These are phyloP conservation scores for Oscheius sp. DNA, from an alignment of 2,888 invertebrate species.

Conservation along the genomic window DNA sequence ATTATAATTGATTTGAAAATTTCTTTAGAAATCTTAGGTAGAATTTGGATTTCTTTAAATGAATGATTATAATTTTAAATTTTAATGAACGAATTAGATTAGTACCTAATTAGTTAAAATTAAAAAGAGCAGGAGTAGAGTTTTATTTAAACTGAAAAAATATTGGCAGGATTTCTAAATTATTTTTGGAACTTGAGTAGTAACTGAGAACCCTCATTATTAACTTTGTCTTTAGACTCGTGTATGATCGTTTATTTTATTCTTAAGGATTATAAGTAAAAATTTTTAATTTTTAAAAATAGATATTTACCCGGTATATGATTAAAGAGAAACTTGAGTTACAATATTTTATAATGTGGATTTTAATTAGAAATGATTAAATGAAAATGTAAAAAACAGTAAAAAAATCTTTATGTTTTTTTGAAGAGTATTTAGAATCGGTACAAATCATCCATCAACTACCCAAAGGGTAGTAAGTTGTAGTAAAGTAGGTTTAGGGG, in stretches of 20 bases:
- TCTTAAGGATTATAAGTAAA: conserved; percentile 58
- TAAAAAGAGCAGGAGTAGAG: conserved; percentile 62
- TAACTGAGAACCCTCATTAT: conserved; percentile 62
- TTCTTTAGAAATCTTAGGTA: conserved; percentile 44
- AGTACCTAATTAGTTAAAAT: conserved; percentile 60
- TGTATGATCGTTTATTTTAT: conserved; percentile 64
- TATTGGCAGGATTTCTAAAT: conserved; percentile 62
- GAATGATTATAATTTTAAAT: conserved; percentile 49
- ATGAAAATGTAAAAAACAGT: conserved; percentile 62
- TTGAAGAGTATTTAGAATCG: conserved; percentile 59
- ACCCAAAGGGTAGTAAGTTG: conserved; percentile 64
- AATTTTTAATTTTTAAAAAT: conserved; percentile 57
- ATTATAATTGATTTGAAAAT: conserved; percentile 38
- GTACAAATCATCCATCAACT: conserved; percentile 67
- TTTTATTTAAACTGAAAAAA: conserved; percentile 63
- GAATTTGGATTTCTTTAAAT: conserved; percentile 44
- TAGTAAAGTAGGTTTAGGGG: conserved; percentile 65
- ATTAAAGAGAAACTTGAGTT: conserved; percentile 53
- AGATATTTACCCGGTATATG: conserved; percentile 63
- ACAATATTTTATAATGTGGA: conserved; percentile 56
- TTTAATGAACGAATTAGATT: conserved; percentile 58
- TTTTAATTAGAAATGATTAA: conserved; percentile 38
- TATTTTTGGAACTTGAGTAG: conserved; percentile 61
- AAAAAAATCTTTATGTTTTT: conserved; percentile 56
- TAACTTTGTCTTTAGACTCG: conserved; percentile 55